phyloP scores from a whole-genome alignment of 1,140 invertebrate genomes.

The Diploscapter pachys region DNA sequence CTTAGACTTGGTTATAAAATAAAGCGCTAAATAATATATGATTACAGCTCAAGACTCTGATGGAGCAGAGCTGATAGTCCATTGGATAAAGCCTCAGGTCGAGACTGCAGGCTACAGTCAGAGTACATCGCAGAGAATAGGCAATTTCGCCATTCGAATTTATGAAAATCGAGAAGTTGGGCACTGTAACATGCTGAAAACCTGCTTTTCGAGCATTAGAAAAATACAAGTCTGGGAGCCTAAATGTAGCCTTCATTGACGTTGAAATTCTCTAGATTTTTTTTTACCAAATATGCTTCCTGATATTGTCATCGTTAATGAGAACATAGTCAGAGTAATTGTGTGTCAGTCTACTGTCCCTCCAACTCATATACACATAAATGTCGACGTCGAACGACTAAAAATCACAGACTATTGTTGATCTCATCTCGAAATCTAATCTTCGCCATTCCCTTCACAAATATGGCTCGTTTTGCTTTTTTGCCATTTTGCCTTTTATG shows the following conservation, averaged over 20 bases:
- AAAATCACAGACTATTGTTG: conserved; percentile 19
- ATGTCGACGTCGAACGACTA: conserved; percentile 57
- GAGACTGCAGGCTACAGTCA: conserved; percentile 30
- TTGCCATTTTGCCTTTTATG: no score
- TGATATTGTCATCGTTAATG: conserved; percentile 49
- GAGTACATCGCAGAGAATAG: conserved; percentile 60
- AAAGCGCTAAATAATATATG: neutral
- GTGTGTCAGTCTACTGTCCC: conserved; percentile 46
- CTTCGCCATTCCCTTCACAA: no score
- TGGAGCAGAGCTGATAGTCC: conserved; percentile 51
- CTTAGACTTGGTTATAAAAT: conserved; percentile 32
- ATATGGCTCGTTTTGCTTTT: no score
- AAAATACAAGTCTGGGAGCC: conserved; percentile 64
- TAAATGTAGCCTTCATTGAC: conserved; percentile 55
- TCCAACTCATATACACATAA: conserved; percentile 54
- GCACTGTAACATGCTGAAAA: conserved; percentile 55
- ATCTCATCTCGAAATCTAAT: no score
- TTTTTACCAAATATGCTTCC: conserved; percentile 48
- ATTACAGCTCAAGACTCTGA: conserved; percentile 44
- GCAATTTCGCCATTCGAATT: conserved; percentile 58
- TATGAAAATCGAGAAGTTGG: conserved; percentile 60
- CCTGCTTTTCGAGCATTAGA: conserved; percentile 47
- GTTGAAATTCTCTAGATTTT: neutral
- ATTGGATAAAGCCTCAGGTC: conserved; percentile 50
- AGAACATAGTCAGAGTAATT: conserved; percentile 49